phyloP scores from a whole-genome alignment of 2,113 vertebrate genomes.

The Callochromis pleurospilus region DNA sequence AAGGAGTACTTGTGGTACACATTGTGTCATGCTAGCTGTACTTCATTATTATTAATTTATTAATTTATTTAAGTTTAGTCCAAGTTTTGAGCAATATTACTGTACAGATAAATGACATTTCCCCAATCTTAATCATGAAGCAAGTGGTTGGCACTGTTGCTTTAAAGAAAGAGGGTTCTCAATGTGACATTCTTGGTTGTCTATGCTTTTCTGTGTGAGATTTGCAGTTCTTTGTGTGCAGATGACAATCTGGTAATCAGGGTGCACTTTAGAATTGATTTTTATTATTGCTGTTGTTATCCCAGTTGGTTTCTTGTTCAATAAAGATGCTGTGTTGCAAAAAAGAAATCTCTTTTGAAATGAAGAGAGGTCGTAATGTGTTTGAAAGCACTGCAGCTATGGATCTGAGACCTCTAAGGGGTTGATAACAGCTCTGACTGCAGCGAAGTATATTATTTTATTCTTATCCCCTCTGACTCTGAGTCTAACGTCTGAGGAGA shows the following conservation, averaged over 20 bases:
- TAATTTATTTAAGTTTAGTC: neutral
- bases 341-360: neutral
- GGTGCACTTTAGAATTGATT: neutral
- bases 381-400: neutral
- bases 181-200: neutral
- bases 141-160: neutral
- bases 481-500: neutral
- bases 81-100: neutral
- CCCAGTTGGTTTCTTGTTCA: neutral
- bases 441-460: neutral
- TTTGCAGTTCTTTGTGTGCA: neutral
- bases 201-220: neutral
- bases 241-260: neutral
- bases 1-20: neutral
- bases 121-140: too few species aligned
- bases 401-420: neutral
- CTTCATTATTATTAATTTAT: neutral
- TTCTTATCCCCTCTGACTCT: neutral
- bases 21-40: neutral
- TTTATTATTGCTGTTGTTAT: neutral
- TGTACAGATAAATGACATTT: neutral
- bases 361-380: neutral
- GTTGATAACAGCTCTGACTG: neutral
- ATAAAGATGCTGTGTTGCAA: neutral
- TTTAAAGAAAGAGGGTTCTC: neutral